phyloP scores from a whole-genome alignment of 2,797 vertebrate genomes.

The Amphiprion clarkii region DNA sequence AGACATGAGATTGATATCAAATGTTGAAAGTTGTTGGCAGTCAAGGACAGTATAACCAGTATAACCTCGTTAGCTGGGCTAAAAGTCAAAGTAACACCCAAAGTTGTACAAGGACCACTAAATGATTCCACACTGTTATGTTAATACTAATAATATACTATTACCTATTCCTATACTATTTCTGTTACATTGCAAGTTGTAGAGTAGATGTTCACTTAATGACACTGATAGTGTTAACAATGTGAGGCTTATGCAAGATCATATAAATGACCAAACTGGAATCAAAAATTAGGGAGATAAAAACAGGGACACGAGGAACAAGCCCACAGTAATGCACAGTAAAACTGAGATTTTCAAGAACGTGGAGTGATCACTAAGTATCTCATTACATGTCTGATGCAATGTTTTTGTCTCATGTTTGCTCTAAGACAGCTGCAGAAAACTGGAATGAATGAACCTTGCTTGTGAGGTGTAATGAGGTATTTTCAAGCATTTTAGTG shows the following conservation, averaged over 20 bases:
- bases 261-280: slow-evolving; percentile 10
- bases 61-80: not conserved
- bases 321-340: slow-evolving; percentile 5
- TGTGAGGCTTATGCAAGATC: slow-evolving; percentile 4
- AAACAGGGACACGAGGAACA: not conserved
- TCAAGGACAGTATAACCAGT: not conserved
- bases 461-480: slow-evolving; percentile 10
- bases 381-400: not conserved
- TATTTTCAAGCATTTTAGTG: slow-evolving; percentile 37
- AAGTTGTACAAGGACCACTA: slow-evolving; percentile 3
- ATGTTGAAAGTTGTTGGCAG: too few species aligned
- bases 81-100: not conserved
- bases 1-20: not conserved
- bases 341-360: slow-evolving; percentile 6
- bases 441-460: slow-evolving; percentile 28
- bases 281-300: slow-evolving; percentile 14
- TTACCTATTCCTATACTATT: slow-evolving; percentile 11
- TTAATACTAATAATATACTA: not conserved
- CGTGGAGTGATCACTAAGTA: not conserved
- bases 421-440: slow-evolving; percentile 1
- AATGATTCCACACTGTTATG: not conserved
- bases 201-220: not conserved
- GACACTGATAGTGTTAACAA: slow-evolving; percentile 1
- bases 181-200: slow-evolving; percentile 5
- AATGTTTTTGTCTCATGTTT: not conserved